Conservation (phyloP, 2,888 invertebrate genomes). For the Aspidiotus rigidus region DNA sequence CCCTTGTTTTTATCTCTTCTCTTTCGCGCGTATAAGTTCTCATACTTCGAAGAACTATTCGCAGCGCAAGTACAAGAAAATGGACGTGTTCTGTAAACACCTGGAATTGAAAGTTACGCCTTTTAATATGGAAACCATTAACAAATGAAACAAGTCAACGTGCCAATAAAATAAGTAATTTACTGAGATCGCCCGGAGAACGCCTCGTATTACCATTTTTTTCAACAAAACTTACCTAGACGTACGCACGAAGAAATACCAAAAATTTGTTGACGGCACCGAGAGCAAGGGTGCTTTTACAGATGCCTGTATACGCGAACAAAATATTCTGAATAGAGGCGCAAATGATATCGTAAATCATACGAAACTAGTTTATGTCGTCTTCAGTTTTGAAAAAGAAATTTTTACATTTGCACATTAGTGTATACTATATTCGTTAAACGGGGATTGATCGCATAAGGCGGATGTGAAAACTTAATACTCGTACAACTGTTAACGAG, state of each 20-base stretch:
- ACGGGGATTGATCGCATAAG: too few species aligned
- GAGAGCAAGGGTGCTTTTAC: too few species aligned
- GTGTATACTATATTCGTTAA: too few species aligned
- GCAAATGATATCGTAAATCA: constrained; percentile 2
- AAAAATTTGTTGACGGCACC: too few species aligned
- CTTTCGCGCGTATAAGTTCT: constrained; percentile 11
- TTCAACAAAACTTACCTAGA: not conserved
- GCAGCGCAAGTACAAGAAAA: constrained; percentile 5
- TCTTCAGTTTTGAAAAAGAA: not conserved
- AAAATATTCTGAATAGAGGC: not conserved
- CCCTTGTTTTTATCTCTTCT: not conserved
- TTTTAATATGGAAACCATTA: constrained; percentile 33
- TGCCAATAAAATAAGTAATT: constrained; percentile 29
- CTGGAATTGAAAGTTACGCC: constrained; percentile 32
- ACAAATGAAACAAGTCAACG: constrained; percentile 21
- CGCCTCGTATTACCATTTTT: constrained; percentile 1
- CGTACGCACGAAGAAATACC: not conserved
- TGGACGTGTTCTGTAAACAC: constrained; percentile 27
- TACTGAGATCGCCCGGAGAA: constrained; percentile 15
- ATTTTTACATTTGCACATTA: too few species aligned
- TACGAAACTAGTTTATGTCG: not conserved
- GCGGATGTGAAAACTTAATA: too few species aligned
- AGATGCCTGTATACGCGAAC: too few species aligned
- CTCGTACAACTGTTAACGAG: too few species aligned
- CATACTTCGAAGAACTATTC: not conserved